phyloP scores from a whole-genome alignment of 2,888 invertebrate genomes.

The Perdita meconis region DNA sequence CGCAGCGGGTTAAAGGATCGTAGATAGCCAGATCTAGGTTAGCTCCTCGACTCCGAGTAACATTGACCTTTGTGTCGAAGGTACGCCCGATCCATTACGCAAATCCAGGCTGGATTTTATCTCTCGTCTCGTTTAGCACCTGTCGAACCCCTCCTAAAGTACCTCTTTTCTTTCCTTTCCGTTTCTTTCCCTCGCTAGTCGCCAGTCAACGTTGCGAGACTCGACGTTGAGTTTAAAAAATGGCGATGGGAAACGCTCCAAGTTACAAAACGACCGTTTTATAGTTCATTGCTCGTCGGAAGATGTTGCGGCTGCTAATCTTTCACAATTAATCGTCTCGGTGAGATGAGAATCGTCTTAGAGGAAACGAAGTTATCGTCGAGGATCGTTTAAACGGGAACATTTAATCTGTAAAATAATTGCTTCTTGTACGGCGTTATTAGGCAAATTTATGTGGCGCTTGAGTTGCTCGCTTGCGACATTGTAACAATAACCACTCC shows the following conservation, averaged over 20 bases:
- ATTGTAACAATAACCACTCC: slow-evolving; percentile 56
- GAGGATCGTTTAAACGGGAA: slow-evolving; percentile 7
- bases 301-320: neutral
- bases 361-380: neutral
- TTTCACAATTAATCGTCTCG: slow-evolving; percentile 16
- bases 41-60: slow-evolving; percentile 45
- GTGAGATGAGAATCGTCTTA: neutral
- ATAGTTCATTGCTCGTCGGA: slow-evolving; percentile 4
- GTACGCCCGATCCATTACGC: slow-evolving; percentile 34
- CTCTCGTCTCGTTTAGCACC: neutral
- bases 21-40: slow-evolving; percentile 42
- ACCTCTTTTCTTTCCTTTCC: neutral
- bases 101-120: slow-evolving; percentile 7
- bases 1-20: neutral
- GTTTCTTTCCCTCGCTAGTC: neutral
- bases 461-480: slow-evolving; percentile 27
- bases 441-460: slow-evolving; percentile 40
- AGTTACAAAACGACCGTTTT: neutral
- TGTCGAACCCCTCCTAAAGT: neutral
- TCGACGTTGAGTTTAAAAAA: neutral
- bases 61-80: slow-evolving; percentile 58
- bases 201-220: neutral
- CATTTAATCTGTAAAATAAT: slow-evolving; percentile 16
- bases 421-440: slow-evolving; percentile 10
- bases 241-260: neutral